Conservation (phyloP, 2,888 invertebrate genomes). For the Cyrtodaria siliqua region DNA sequence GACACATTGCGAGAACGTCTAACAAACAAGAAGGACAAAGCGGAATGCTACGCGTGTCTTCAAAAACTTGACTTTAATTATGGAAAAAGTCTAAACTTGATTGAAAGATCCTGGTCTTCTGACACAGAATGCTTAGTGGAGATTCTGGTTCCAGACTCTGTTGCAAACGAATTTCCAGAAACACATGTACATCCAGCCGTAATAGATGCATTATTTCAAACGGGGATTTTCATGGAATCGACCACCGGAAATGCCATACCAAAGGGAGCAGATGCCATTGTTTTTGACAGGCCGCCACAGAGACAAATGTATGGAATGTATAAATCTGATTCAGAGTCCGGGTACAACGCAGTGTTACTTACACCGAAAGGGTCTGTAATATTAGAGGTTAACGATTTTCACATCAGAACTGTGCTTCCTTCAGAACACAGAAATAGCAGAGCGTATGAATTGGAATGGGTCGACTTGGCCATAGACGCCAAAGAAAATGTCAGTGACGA, state of each 20-base stretch:
- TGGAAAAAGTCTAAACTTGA: constrained; percentile 8
- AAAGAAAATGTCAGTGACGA: too few species aligned
- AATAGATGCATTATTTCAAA: constrained; percentile 3
- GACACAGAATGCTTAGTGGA: neutral
- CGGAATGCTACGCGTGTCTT: neutral
- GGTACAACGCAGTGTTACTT: neutral
- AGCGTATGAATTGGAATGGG: neutral
- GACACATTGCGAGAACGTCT: too few species aligned
- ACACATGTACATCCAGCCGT: constrained; percentile 1
- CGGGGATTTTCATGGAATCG: constrained; percentile 39
- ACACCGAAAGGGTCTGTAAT: neutral
- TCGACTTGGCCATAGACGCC: too few species aligned
- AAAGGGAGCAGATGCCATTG: constrained; percentile 41
- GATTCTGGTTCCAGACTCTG: neutral
- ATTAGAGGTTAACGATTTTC: neutral
- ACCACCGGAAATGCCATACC: constrained; percentile 41
- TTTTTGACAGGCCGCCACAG: constrained; percentile 44
- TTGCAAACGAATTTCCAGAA: neutral
- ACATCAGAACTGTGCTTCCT: neutral
- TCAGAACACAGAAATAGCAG: too few species aligned
- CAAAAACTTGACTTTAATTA: constrained; percentile 3
- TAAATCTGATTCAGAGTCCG: constrained; percentile 40
- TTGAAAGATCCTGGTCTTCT: neutral
- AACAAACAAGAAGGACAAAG: neutral
- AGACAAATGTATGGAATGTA: constrained; percentile 52